Conservation (phyloP, 2,888 invertebrate species). For the Luperina testacea region DNA sequence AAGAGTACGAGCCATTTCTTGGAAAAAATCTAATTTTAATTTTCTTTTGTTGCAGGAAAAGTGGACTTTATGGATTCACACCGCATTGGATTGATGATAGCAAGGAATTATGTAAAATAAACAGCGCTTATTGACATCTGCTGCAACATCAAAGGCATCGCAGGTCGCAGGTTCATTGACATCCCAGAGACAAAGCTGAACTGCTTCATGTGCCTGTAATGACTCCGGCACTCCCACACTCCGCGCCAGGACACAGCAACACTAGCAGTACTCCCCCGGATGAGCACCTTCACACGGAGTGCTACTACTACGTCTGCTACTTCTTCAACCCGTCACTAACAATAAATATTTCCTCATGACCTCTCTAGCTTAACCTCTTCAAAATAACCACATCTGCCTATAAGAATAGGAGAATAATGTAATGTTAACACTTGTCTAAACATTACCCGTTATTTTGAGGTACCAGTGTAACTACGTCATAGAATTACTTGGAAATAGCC, state of each 20-base stretch:
- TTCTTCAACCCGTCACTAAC: background rate
- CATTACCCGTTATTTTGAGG: conserved; percentile 14
- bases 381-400: conserved; percentile 17
- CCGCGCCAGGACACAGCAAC: background rate
- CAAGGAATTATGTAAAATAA: background rate
- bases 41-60: conserved; percentile 6
- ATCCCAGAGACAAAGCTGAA: background rate
- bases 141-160: background rate
- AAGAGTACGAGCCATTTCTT: conserved; percentile 10
- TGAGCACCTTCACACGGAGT: background rate
- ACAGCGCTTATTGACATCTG: background rate
- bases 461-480: conserved; percentile 34
- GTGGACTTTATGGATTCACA: background rate
- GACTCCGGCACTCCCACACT: too few species aligned
- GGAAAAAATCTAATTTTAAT: conserved; percentile 10
- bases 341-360: conserved; percentile 4
- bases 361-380: background rate
- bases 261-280: background rate
- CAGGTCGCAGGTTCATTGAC: background rate
- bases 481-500: background rate
- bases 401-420: too few species aligned
- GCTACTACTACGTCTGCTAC: too few species aligned
- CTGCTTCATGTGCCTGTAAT: too few species aligned
- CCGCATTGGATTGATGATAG: background rate
- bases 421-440: conserved; percentile 29